Percentiles rank a stretch among this genome's conserved stretches.
These are phyloP conservation scores for Delia radicum DNA, from an alignment of 1,140 invertebrate genomes.

Conservation along the genomic window DNA sequence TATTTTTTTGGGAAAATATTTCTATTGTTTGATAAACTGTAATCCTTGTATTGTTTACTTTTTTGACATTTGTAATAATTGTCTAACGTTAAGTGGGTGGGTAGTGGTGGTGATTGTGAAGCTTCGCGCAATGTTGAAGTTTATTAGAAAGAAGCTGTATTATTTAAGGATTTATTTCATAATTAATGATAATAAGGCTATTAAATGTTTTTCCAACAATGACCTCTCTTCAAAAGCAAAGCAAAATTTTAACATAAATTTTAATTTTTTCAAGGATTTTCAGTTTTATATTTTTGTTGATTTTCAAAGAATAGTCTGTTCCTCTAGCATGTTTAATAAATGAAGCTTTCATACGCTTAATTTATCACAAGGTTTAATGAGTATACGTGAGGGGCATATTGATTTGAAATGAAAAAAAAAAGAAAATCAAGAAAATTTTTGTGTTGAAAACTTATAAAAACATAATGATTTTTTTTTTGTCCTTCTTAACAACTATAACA, in stretches of 20 bases:
- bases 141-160: not conserved
- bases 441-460: not conserved
- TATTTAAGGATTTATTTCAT: slow-evolving; percentile 2
- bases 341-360: not conserved
- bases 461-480: not conserved
- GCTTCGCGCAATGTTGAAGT: not conserved
- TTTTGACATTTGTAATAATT: not conserved
- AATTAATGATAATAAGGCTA: slow-evolving; percentile 2
- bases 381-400: not conserved
- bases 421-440: not conserved
- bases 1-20: slow-evolving; percentile 2
- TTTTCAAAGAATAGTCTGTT: not conserved
- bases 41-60: slow-evolving; percentile 1
- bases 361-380: slow-evolving; percentile 1
- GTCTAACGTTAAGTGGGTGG: not conserved
- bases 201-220: not conserved
- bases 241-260: not conserved
- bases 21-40: not conserved
- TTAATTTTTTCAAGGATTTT: not conserved
- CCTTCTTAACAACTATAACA: not conserved
- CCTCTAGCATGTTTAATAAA: not conserved
- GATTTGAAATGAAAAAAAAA: not conserved
- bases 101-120: not conserved
- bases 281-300: not conserved
- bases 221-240: not conserved